Evolutionary conservation across 1,140 invertebrate genomes (phyloP), one percentile per base, ranked within the genome.

Genomic region (Drosophila ohnishii): DNA sequence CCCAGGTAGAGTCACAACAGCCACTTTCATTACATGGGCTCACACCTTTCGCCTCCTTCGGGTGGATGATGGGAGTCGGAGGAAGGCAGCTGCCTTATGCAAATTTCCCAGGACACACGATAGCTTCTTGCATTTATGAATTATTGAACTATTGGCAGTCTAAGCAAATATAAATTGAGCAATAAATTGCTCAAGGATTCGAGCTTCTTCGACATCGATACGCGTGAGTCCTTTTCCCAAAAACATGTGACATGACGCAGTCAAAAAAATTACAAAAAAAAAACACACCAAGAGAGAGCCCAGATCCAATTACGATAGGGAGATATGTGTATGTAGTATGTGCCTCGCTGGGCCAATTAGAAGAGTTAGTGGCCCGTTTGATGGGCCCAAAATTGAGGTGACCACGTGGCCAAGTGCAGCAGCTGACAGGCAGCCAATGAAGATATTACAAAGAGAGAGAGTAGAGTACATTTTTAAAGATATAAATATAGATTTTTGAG

Each of bases 81-180:
- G 10, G 39, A 45, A 32, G 67, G 61, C 81, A 85, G 82, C 82
- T 86, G 81, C 58, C 74, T 37, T 80, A 83, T 87, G 83, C 83
- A 80, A 87, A 87, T 87, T 78, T 78, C 66, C 53, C 22, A 44
- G 63, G 66, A 78, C 78, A 86, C 60, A 64, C 47, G 82, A 86
- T 82, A 74, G 69, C 45, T 60, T 57, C 57, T 59, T 48, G 50
- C 78, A 59, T 81, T 75, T 81, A 86, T 86, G 78, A 87, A 83
- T 87, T 87, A 87, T 87, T 87, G 84, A 87, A 83, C 79, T 87
- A 87, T 87, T 83, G 83, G 75, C 83, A 87, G 84, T 87, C 83
- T 87, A 87, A 87, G 83, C 79, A 83, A 87, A 87, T 77, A 87
- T 87, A 82, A 87, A 87, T 87, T 87, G 83, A 86, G 79, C 83